Evolutionary conservation across 2,888 invertebrate genomes (phyloP).

Genomic region (Pristionchus maxplancki): DNA sequence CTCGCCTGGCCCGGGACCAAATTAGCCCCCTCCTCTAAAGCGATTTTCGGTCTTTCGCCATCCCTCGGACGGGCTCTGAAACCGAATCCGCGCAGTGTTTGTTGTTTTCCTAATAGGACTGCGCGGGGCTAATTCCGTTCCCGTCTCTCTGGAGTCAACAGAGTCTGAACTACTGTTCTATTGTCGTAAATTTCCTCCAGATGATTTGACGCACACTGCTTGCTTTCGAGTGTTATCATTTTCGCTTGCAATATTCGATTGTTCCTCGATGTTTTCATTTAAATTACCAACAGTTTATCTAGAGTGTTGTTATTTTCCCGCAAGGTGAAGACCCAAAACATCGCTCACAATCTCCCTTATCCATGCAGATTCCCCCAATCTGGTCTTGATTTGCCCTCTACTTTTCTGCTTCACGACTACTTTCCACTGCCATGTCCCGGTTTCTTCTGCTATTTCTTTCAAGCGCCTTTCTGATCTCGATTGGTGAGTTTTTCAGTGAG

Average conservation of each 20-base stretch:
- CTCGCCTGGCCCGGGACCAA: not conserved
- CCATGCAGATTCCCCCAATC: no score
- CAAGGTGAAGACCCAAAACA: not conserved
- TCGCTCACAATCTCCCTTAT: no score
- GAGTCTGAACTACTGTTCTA: not conserved
- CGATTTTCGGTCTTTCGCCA: constrained; percentile 23
- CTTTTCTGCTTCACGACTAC: no score
- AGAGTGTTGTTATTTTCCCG: not conserved
- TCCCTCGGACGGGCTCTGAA: not conserved
- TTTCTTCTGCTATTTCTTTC: not conserved
- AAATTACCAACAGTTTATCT: no score
- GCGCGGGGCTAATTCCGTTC: not conserved
- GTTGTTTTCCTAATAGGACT: constrained; percentile 15
- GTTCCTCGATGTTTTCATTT: no score
- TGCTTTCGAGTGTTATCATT: no score
- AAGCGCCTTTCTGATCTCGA: not conserved
- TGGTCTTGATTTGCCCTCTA: not conserved
- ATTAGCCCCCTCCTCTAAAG: not conserved
- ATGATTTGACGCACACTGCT: no score
- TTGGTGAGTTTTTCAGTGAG: not conserved
- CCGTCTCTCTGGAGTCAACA: not conserved
- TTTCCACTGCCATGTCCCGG: not conserved
- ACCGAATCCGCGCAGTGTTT: not conserved
- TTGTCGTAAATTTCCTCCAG: not conserved
- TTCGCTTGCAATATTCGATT: no score